Conservation (phyloP, 2,888 invertebrate species). For the Platycnemis pennipes region DNA sequence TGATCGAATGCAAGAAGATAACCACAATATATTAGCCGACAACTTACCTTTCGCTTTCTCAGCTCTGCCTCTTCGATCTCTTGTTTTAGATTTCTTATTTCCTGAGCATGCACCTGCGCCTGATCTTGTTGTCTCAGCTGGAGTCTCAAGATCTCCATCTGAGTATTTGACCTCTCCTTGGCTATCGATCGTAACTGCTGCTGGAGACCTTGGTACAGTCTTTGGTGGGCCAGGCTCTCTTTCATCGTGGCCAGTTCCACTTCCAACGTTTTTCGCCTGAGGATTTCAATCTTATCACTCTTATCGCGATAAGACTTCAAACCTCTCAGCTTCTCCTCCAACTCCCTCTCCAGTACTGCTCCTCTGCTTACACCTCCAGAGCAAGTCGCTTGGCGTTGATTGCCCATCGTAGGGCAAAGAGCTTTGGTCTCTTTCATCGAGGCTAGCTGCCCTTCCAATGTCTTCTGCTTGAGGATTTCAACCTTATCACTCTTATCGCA, state of each 20-base stretch:
- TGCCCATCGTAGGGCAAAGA: background rate
- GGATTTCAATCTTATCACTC: background rate
- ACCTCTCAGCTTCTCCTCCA: background rate
- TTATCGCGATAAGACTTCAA: background rate
- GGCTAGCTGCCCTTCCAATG: background rate
- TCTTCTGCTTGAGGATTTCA: background rate
- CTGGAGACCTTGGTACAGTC: background rate
- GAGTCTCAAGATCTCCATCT: background rate
- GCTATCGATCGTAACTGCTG: background rate
- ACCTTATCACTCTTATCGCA: background rate
- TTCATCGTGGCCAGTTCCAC: background rate
- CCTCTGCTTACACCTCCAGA: too few species aligned
- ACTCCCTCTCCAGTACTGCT: background rate
- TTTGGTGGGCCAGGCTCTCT: background rate
- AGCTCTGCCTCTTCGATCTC: background rate
- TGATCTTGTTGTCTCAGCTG: background rate
- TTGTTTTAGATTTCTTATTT: background rate
- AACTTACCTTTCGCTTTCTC: background rate
- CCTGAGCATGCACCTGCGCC: background rate
- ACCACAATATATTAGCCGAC: too few species aligned
- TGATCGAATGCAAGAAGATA: too few species aligned
- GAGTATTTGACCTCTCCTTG: background rate
- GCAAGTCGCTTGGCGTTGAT: background rate
- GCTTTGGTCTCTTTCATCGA: background rate
- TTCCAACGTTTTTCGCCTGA: background rate